Evolutionary conservation across 2,888 invertebrate genomes (phyloP).

Genomic region (Resseliella maxima): DNA sequence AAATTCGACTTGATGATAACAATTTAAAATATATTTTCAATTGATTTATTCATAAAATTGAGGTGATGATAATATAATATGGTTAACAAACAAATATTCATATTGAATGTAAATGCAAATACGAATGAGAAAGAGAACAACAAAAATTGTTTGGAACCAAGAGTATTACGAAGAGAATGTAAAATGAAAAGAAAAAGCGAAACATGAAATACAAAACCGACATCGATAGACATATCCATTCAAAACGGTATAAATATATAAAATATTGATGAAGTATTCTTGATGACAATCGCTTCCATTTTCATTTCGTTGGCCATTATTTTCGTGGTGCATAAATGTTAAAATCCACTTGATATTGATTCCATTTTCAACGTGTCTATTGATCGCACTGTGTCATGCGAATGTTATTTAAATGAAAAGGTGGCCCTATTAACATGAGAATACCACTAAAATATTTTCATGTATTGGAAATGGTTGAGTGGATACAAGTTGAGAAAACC

Average conservation of each 20-base stretch:
- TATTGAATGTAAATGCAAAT: background rate
- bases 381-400: background rate
- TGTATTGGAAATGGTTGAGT: background rate
- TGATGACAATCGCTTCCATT: slow-evolving; percentile 14
- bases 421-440: background rate
- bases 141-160: background rate
- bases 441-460: background rate
- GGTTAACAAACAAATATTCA: no score
- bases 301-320: slow-evolving; percentile 23
- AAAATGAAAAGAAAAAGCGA: background rate
- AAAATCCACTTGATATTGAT: background rate
- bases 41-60: no score
- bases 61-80: no score
- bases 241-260: background rate
- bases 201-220: background rate
- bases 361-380: background rate
- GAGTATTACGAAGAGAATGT: no score
- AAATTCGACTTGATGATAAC: no score
- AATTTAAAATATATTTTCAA: no score
- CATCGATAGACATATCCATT: background rate
- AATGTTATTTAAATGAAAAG: background rate
- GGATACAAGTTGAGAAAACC: background rate
- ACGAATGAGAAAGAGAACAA: background rate
- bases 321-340: background rate
- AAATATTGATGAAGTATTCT: slow-evolving; percentile 30